Evolutionary conservation across 2,888 invertebrate genomes (phyloP), one percentile per base, ranked within the genome.

Genomic region (Nebria brevicollis): DNA sequence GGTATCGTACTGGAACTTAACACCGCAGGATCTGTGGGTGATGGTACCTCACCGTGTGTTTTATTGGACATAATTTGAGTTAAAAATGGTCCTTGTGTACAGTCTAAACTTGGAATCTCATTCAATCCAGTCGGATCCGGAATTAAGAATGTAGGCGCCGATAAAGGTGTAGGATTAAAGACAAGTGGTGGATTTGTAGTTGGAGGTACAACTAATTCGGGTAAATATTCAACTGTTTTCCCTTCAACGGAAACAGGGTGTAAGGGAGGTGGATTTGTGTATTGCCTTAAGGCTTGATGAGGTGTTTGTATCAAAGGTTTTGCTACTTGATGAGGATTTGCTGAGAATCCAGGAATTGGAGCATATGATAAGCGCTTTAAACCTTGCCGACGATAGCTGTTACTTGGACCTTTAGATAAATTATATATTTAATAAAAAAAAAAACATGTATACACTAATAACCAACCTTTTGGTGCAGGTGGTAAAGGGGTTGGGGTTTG

Each of bases 291-390:
- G 7, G 54, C 3, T 54, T 54, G 11, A 25, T 20, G 72, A 26
- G 73, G 43, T 66, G 64, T 72, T 41, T 78, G 65, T 0, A 7
- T 13, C 13, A 54, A 54, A 72, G 75, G 75, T 72, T 75, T 65
- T 68, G 83, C 72, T 74, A 82, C 78, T 13, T 68, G 81, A 34
- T 76, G 74, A 64, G 77, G 82, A 11, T 82, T 68, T 72, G 83
- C 73, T 7, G 87, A 84, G 4, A 95, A 87, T 0, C 95, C 95
- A 0, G 96, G 96, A 85, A 95, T 93, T 85, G 93, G 95, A 0
- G 95, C 96, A 88, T 96, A 96, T 4, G 92, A 89, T 85, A 94
- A 93, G 87, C 94, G 93, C 84, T 92, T 92, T 84, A 92, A 92
- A 4, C 93, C 93, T 0, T 93, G 90, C 79, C 95, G 91, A 64